These are phyloP conservation scores for Drosophila rufa DNA, from an alignment of 1,140 invertebrate species.

Conservation along the genomic window DNA sequence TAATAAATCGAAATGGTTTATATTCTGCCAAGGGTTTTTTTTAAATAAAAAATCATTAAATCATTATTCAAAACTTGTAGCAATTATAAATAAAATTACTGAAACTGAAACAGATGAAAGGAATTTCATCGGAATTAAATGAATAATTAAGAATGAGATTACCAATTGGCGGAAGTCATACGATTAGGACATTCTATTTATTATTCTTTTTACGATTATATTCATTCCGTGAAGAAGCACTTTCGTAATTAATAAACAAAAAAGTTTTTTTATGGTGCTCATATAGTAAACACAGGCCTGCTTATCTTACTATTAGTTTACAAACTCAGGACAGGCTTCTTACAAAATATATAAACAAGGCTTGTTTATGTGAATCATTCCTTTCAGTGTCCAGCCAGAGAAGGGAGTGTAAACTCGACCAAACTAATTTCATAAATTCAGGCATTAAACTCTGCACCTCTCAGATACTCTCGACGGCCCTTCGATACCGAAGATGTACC, in stretches of 20 bases:
- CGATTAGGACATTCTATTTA: too few species aligned
- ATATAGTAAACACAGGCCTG: not conserved
- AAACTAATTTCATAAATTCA: not conserved
- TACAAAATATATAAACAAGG: not conserved
- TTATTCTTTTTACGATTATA: too few species aligned
- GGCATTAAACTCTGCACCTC: not conserved
- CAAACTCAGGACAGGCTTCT: not conserved
- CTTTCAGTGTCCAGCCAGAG: not conserved
- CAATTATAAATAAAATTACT: too few species aligned
- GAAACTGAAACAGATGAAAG: not conserved
- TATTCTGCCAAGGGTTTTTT: not conserved
- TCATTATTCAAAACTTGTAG: too few species aligned
- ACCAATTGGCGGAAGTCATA: not conserved
- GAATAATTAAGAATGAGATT: not conserved
- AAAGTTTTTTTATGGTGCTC: not conserved
- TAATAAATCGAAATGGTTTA: not conserved
- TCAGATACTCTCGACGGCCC: not conserved
- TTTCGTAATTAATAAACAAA: not conserved
- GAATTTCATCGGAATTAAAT: not conserved
- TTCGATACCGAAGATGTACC: not conserved
- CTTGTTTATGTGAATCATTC: not conserved
- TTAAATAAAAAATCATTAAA: not conserved
- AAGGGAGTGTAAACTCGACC: not conserved
- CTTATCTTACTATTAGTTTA: not conserved
- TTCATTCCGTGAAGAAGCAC: not conserved